Conservation (phyloP, 1,140 invertebrate genomes). For the Littorina saxatilis region DNA sequence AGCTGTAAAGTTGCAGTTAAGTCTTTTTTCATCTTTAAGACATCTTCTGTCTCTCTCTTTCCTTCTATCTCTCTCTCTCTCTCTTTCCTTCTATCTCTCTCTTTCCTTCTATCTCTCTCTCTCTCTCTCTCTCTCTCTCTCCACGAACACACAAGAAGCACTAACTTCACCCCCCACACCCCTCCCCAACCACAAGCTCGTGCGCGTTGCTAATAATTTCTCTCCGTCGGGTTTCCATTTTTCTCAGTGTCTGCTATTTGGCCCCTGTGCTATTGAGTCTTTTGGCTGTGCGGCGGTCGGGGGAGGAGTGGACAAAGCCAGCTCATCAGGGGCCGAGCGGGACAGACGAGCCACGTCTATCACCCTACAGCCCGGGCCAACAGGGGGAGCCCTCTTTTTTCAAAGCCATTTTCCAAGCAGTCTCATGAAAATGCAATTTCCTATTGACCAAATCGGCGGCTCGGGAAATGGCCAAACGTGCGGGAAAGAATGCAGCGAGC, state of each 20-base stretch:
- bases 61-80: too few relatives aligned
- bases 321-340: conserved; percentile 11
- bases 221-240: neutral
- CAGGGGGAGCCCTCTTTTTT: neutral
- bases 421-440: conserved; percentile 54
- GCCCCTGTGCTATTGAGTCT: neutral
- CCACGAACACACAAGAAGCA: too few relatives aligned
- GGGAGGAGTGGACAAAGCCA: conserved; percentile 13
- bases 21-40: too few relatives aligned
- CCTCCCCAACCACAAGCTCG: too few relatives aligned
- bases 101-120: too few relatives aligned
- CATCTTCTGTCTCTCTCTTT: too few relatives aligned
- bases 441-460: conserved; percentile 36
- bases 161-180: too few relatives aligned
- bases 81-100: too few relatives aligned
- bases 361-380: neutral
- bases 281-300: neutral
- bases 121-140: too few relatives aligned
- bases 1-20: too few relatives aligned
- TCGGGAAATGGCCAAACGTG: conserved; percentile 46
- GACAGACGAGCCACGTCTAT: conserved; percentile 20
- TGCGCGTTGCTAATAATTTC: neutral
- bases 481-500: conserved; percentile 30
- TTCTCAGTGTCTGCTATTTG: neutral
- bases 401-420: neutral